A percentile compares a stretch with the other conserved stretches of the same genome.
Conservation (phyloP, 1,140 invertebrate species). For the Glomeris maerens region DNA sequence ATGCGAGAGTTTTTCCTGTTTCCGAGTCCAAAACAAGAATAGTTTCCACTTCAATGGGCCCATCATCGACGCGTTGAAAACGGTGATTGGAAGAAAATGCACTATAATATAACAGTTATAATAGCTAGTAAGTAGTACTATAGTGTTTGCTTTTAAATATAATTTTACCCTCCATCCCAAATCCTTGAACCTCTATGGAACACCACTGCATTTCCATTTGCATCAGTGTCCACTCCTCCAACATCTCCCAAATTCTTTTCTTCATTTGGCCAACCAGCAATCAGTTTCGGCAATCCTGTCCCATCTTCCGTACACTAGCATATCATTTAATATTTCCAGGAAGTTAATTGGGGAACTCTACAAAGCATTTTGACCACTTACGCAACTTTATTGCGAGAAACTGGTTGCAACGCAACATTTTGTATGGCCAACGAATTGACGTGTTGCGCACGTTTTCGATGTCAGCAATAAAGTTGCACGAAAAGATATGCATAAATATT, state of each 20-base stretch:
- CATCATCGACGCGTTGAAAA: slow-evolving; percentile 41
- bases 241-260: slow-evolving; percentile 48
- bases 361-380: too few species aligned
- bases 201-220: slow-evolving; percentile 53
- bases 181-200: slow-evolving; percentile 64
- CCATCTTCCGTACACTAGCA: too few species aligned
- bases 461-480: too few species aligned
- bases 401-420: too few species aligned
- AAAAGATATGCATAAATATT: too few species aligned
- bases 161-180: slow-evolving; percentile 44
- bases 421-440: neutral
- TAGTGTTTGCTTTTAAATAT: neutral
- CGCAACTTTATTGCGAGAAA: too few species aligned
- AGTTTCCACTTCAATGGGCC: slow-evolving; percentile 56
- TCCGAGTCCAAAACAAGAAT: slow-evolving; percentile 55
- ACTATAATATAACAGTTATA: slow-evolving; percentile 13
- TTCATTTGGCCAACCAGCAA: neutral
- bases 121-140: slow-evolving; percentile 7
- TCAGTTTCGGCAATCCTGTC: neutral
- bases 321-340: too few species aligned
- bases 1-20: slow-evolving; percentile 50
- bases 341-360: too few species aligned
- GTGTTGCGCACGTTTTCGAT: too few species aligned
- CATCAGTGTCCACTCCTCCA: slow-evolving; percentile 60
- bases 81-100: slow-evolving; percentile 49